Base-by-base conservation (phyloP, 2,797 vertebrate species). In the Cryptoblepharus egeriae region DNA sequence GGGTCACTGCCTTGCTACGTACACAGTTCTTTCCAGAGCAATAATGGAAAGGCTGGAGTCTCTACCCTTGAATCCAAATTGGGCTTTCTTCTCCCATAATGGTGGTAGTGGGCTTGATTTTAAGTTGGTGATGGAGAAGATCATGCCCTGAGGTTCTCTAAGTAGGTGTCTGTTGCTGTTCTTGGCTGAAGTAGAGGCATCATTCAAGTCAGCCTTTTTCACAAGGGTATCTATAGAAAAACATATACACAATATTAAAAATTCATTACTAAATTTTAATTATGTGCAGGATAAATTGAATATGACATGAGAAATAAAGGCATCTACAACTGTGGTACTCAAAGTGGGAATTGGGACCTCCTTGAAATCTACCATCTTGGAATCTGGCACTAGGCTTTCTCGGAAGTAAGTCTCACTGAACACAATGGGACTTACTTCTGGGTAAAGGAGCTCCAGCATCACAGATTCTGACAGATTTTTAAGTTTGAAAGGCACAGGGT, bases 161-260 rank as follows among this genome's bases (percentile, higher is more conserved):
- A 55, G 13, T 9, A 52, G 16, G 67, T 26, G 6, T 71, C 72
- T 42, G 12, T 49, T 67, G 68, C 49, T 52, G 81, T n/a, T 71
- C 71, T 67, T 75, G 71, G 2, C 65, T 0, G 76, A 75, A 69
- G 75, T 0, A 12, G 70, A 83, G 82, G 10, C 12, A 26, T 35
- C n/a, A 4, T 6, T 9, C 76, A 24, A 32, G 71, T 10, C 24
- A 18, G n/a, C 39, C 37, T 67, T 52, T 75, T 24, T 73, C 52
- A 39, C 49, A 35, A 37, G 69, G 37, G 11, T 42, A 86, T 86
- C 91, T 90, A n/a, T 0, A 37, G 63, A 67, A 80, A 79, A 39
- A 88, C 22, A 69, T 10, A 7, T 8, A 3, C 77, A 85, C 32
- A 79, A 55, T 69, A 49, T 37, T 3, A 28, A n/a, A 45, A 35